Evolutionary conservation across 2,888 invertebrate species (phyloP).

Genomic region (Rotaria magnacalcarata): DNA sequence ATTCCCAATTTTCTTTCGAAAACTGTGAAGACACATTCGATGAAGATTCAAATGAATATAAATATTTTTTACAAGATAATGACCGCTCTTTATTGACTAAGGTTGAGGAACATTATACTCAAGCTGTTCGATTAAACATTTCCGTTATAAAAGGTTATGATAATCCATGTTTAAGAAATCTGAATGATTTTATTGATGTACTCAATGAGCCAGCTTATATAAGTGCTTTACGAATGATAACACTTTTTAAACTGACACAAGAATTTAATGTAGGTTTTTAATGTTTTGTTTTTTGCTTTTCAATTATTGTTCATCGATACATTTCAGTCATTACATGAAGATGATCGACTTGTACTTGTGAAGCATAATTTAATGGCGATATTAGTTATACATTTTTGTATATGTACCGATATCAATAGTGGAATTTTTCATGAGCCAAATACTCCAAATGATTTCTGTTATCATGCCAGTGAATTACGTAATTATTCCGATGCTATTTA

Average conservation of each 20-base stretch:
- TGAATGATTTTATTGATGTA: not conserved
- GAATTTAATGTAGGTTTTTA: not conserved
- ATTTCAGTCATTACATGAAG: not conserved
- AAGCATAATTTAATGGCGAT: not conserved
- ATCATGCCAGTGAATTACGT: not conserved
- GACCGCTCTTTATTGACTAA: not conserved
- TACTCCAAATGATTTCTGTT: not conserved
- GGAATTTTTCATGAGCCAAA: slow-evolving; percentile 1
- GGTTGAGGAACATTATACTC: not conserved
- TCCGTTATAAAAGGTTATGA: not conserved
- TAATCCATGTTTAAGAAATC: not conserved
- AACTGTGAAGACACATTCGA: not conserved
- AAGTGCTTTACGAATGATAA: not conserved
- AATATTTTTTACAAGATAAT: not conserved
- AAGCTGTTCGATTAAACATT: not conserved
- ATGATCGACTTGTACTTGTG: not conserved
- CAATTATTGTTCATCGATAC: not conserved
- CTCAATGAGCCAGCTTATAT: not conserved
- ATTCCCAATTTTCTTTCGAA: not conserved
- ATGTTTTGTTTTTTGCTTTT: not conserved
- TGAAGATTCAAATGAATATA: not conserved
- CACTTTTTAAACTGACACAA: not conserved
- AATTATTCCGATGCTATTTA: not conserved
- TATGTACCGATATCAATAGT: not conserved
- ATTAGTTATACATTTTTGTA: not conserved